These are phyloP conservation scores for Anguilla anguilla DNA, from an alignment of 2,797 vertebrate genomes.

Conservation along the genomic window DNA sequence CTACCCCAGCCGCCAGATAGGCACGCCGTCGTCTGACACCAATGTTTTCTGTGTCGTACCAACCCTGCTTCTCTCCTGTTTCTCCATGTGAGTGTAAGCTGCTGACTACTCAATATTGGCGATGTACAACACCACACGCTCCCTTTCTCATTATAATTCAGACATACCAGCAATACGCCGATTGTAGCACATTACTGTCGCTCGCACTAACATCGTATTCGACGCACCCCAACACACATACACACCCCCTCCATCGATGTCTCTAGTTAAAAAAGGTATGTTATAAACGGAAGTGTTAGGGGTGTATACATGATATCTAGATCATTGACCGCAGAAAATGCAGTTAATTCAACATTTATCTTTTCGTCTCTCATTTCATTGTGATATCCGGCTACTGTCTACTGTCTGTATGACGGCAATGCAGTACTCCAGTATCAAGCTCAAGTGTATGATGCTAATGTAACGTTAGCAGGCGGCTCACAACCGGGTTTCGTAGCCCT, in stretches of 20 bases:
- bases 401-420: conserved; percentile 16
- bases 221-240: conserved; percentile 1
- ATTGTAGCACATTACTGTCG: neutral
- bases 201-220: conserved; percentile 3
- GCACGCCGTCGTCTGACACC: conserved; percentile 16
- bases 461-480: neutral
- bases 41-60: conserved; percentile 6
- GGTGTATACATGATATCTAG: neutral
- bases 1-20: neutral
- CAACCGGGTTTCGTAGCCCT: neutral
- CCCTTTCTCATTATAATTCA: neutral
- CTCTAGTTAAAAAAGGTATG: neutral
- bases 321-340: neutral
- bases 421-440: conserved; percentile 20
- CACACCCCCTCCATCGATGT: neutral
- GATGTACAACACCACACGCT: neutral
- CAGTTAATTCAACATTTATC: neutral
- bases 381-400: neutral
- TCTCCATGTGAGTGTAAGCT: neutral
- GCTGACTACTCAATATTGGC: neutral
- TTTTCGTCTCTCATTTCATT: neutral
- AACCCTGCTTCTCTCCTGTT: neutral
- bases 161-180: neutral
- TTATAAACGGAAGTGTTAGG: neutral
- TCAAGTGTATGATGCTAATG: neutral